Evolutionary conservation across 2,113 vertebrate species (phyloP), one percentile per base, ranked within the genome.

Genomic region (Oxyura jamaicensis): DNA sequence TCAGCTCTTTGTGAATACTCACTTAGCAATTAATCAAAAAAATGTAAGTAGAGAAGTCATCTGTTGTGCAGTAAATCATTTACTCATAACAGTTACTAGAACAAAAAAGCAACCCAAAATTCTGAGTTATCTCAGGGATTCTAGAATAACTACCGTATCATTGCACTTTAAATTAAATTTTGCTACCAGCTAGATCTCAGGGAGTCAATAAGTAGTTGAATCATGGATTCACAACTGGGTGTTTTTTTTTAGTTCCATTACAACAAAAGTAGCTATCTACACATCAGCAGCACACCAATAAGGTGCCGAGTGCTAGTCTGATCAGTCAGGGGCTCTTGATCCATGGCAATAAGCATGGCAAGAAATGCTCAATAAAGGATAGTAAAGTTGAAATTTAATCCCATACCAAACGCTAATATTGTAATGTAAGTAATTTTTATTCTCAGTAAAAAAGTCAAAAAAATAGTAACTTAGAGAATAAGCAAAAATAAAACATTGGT

Each of bases 1-100:
- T 80, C 13, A 31, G 39, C 50, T 86, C 50, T 83, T 73, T 77
- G 44, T 0, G 2, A 77, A 80, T 48, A 77, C 83, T 62, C 41
- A 36, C 36, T 78, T 90, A 81, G 60, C 31, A 88, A 73, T 86
- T 85, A 86, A 67, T 88, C 86, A 74, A 59, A 81, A 81, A 94
- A 93, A 58, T 81, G 41, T 83, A 41, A 77, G 23, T 60, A 71
- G 36, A 78, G 52, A 91, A 93, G 52, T 13, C 13, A 28, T 85
- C 26, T 83, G 7, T 80, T 94, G 65, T 92, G 69, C 52, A 56
- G 56, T 91, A 83, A 81, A 82, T 89, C 2, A 66, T 71, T 89
- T 81, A 52, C 46, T 86, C 33, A 12, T 77, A 65, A 33, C 25
- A 58, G 52, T 78, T 58, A 74, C n/a, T 88, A 80, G 66, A 73